Evolutionary conservation across 2,797 vertebrate species (phyloP).

Genomic region (Alouatta caraya): DNA sequence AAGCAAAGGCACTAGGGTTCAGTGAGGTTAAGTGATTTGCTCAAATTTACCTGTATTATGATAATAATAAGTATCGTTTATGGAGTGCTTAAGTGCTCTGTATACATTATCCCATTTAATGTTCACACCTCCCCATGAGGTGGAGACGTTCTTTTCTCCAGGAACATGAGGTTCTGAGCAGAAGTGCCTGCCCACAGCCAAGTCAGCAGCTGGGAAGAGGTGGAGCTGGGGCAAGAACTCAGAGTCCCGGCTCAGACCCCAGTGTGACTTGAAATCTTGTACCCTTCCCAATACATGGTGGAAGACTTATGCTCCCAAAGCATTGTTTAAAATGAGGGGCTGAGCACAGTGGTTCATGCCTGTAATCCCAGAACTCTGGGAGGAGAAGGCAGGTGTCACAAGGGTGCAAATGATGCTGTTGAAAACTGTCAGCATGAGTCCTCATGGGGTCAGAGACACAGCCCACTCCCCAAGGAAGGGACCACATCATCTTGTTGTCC

Average conservation of each 20-base stretch:
- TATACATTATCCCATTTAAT: neutral
- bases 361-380: neutral
- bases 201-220: neutral
- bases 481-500: neutral
- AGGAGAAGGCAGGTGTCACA: neutral
- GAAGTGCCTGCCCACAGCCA: neutral
- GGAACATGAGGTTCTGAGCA: neutral
- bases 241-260: neutral
- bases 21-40: conserved; percentile 22
- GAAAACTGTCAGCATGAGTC: neutral
- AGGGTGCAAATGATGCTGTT: neutral
- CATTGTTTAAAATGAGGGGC: neutral
- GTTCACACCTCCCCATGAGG: neutral
- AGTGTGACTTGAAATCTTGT: neutral
- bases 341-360: neutral
- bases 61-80: neutral
- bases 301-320: neutral
- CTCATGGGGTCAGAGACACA: rapidly evolving
- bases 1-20: neutral
- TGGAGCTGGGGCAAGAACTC: neutral
- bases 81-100: neutral
- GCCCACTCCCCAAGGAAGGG: neutral
- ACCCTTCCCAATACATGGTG: neutral
- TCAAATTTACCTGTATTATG: neutral
- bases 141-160: neutral